A percentile compares a stretch with the other conserved stretches of the same genome.
These are phyloP conservation scores for Ruditapes philippinarum DNA, from an alignment of 1,140 invertebrate species.

Conservation along the genomic window DNA sequence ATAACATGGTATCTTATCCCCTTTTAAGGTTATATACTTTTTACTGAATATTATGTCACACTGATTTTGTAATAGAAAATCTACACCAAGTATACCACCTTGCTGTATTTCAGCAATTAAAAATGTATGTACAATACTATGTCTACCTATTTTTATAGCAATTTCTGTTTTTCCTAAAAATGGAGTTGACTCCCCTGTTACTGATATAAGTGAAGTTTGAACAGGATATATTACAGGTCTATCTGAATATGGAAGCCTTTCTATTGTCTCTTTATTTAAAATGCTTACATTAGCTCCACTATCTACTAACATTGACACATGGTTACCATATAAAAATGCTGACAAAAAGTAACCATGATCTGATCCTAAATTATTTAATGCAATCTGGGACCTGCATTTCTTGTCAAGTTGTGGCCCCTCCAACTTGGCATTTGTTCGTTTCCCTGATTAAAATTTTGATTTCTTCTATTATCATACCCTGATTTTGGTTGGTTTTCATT, in stretches of 20 bases:
- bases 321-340: neutral
- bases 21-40: neutral
- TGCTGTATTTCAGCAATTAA: too few species aligned
- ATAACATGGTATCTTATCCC: neutral
- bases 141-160: too few species aligned
- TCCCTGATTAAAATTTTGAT: neutral
- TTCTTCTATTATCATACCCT: too few species aligned
- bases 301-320: conserved; percentile 46
- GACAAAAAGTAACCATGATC: neutral
- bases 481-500: too few species aligned
- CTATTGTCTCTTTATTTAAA: conserved; percentile 28
- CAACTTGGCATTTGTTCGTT: neutral
- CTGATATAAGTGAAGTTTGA: conserved; percentile 58
- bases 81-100: neutral
- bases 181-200: conserved; percentile 61
- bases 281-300: conserved; percentile 48
- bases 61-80: conserved; percentile 20
- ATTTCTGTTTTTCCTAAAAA: conserved; percentile 44
- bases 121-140: too few species aligned
- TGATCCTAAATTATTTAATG: neutral
- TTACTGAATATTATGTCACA: conserved; percentile 3
- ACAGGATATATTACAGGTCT: conserved; percentile 1
- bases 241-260: neutral
- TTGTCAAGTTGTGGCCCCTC: neutral
- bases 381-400: neutral